Conservation (phyloP, 2,113 vertebrate genomes). For the Toxotes chatareus region DNA sequence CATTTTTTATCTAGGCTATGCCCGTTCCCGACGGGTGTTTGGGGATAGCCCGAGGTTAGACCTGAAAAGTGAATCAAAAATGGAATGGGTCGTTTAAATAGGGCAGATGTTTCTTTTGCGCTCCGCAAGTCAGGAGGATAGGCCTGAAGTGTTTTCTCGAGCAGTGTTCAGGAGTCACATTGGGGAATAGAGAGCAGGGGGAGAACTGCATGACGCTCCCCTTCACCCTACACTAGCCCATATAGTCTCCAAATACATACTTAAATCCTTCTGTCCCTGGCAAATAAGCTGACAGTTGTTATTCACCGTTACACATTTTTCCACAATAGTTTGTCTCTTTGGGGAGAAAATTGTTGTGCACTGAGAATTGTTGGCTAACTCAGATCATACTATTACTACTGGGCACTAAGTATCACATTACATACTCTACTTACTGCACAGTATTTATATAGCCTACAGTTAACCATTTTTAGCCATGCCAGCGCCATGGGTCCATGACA, state of each 20-base stretch:
- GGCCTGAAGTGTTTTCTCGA: constrained; percentile 18
- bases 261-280: neutral
- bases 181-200: neutral
- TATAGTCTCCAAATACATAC: neutral
- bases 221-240: neutral
- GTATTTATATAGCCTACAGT: no score
- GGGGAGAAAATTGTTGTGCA: neutral
- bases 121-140: constrained; percentile 9
- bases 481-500: no score
- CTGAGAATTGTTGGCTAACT: no score
- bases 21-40: constrained; percentile 45
- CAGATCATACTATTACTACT: neutral
- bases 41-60: constrained; percentile 66
- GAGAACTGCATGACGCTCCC: neutral
- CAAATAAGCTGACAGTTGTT: neutral
- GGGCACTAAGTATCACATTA: no score
- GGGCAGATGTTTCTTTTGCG: constrained; percentile 35
- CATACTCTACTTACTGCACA: neutral
- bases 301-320: no score
- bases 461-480: no score
- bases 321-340: neutral
- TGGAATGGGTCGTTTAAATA: constrained; percentile 58
- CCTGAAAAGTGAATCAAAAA: constrained; percentile 59
- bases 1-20: constrained; percentile 60
- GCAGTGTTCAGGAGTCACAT: constrained; percentile 7